Conservation (phyloP, 2,888 invertebrate genomes). For the Clitarchus hookeri region DNA sequence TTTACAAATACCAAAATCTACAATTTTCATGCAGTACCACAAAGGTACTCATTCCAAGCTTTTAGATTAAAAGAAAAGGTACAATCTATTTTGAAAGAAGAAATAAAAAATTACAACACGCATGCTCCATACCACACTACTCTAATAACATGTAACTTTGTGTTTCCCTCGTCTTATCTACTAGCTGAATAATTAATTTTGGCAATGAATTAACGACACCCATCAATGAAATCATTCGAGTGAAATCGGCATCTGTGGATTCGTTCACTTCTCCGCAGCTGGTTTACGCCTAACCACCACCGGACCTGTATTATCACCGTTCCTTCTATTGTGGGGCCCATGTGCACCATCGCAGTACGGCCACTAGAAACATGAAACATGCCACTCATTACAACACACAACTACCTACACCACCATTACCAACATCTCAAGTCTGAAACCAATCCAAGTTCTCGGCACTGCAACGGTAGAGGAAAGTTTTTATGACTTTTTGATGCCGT, state of each 20-base stretch:
- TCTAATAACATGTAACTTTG: background rate
- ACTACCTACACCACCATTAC: too few relatives aligned
- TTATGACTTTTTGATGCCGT: too few relatives aligned
- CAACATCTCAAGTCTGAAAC: background rate
- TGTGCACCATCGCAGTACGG: conserved; percentile 97
- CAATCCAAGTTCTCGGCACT: background rate
- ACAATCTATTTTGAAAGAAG: background rate
- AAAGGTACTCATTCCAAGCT: background rate
- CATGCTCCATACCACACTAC: background rate
- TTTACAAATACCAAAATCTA: background rate
- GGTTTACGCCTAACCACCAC: conserved; percentile 75
- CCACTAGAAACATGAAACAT: conserved; percentile 67
- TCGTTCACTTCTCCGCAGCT: conserved; percentile 26
- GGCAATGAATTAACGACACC: background rate
- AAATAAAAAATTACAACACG: background rate
- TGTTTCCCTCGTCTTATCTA: background rate
- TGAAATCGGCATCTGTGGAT: background rate
- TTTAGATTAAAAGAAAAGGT: background rate
- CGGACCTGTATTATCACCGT: conserved; percentile 95
- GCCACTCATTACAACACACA: background rate
- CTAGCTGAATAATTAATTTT: background rate
- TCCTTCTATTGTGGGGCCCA: conserved; percentile 80
- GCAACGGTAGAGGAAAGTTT: too few relatives aligned
- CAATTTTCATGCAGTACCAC: background rate
- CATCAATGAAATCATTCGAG: background rate